These are phyloP conservation scores for Chiroxiphia lanceolata DNA, from an alignment of 2,797 vertebrate species.

Conservation along the genomic window DNA sequence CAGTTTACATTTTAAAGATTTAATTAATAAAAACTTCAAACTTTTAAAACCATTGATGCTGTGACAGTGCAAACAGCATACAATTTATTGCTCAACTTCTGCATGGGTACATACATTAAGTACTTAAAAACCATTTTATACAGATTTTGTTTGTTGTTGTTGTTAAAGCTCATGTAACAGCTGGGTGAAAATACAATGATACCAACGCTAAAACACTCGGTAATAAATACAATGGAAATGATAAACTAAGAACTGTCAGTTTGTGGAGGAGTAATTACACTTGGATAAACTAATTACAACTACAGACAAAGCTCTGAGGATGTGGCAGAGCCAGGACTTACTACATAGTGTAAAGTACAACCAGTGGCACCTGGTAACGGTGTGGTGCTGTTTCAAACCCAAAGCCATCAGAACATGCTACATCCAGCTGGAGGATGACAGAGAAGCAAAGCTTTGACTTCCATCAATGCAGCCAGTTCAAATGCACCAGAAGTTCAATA, in stretches of 20 bases:
- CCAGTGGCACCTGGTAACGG: slow-evolving; percentile 84
- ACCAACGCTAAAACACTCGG: slow-evolving; percentile 85
- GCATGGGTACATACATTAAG: slow-evolving; percentile 86
- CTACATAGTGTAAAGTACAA: slow-evolving; percentile 84
- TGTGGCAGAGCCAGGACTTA: slow-evolving; percentile 80
- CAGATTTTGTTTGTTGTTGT: slow-evolving; percentile 76
- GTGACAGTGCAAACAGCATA: slow-evolving; percentile 90
- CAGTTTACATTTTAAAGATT: background rate
- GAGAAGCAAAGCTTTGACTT: slow-evolving; percentile 62
- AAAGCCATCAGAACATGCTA: slow-evolving; percentile 81
- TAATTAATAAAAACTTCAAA: slow-evolving; percentile 43
- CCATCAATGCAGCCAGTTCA: slow-evolving; percentile 61
- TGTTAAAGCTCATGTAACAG: slow-evolving; percentile 91
- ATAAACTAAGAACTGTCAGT: slow-evolving; percentile 80
- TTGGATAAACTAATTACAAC: slow-evolving; percentile 88
- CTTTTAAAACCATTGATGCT: slow-evolving; percentile 81
- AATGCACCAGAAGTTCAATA: slow-evolving; percentile 66
- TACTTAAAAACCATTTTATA: slow-evolving; percentile 82
- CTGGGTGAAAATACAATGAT: slow-evolving; percentile 82
- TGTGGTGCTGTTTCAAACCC: slow-evolving; percentile 77
- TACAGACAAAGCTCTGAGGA: slow-evolving; percentile 83
- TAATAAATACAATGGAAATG: slow-evolving; percentile 88
- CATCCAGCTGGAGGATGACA: slow-evolving; percentile 43
- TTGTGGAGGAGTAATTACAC: slow-evolving; percentile 86
- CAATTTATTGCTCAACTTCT: slow-evolving; percentile 93